Percentiles rank a stretch among this genome's conserved stretches.
phyloP scores from a whole-genome alignment of 2,797 vertebrate genomes.

The Gallinago stenura region DNA sequence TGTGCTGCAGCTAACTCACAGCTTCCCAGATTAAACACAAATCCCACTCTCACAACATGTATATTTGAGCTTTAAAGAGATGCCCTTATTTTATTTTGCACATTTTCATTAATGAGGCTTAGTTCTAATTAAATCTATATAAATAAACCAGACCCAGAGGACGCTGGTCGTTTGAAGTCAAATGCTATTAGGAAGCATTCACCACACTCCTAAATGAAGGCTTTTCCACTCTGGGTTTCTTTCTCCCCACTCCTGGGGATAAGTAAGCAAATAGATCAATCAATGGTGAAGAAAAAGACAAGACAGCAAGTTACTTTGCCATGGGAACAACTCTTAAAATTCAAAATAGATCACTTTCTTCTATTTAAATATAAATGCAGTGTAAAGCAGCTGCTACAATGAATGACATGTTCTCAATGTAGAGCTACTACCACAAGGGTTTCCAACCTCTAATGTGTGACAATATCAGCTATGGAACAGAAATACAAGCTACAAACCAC shows the following conservation, averaged over 20 bases:
- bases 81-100: conserved; percentile 20
- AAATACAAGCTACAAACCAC: conserved; percentile 29
- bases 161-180: conserved; percentile 34
- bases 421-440: conserved; percentile 49
- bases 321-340: conserved; percentile 72
- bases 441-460: conserved; percentile 29
- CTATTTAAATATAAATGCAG: conserved; percentile 72
- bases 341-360: conserved; percentile 69
- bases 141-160: conserved; percentile 41
- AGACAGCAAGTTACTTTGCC: conserved; percentile 59
- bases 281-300: conserved; percentile 59
- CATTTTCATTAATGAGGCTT: conserved; percentile 50
- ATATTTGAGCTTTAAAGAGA: not conserved
- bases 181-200: conserved; percentile 36
- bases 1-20: not conserved
- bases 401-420: conserved; percentile 65
- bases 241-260: conserved; percentile 10
- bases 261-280: conserved; percentile 48
- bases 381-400: conserved; percentile 63
- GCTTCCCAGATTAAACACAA: not conserved
- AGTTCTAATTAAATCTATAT: conserved; percentile 50
- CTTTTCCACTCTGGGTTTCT: conserved; percentile 33
- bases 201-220: conserved; percentile 35
- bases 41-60: not conserved
- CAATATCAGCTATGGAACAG: conserved; percentile 39